Conservation (phyloP, 2,888 invertebrate genomes). For the Philaethria dido region DNA sequence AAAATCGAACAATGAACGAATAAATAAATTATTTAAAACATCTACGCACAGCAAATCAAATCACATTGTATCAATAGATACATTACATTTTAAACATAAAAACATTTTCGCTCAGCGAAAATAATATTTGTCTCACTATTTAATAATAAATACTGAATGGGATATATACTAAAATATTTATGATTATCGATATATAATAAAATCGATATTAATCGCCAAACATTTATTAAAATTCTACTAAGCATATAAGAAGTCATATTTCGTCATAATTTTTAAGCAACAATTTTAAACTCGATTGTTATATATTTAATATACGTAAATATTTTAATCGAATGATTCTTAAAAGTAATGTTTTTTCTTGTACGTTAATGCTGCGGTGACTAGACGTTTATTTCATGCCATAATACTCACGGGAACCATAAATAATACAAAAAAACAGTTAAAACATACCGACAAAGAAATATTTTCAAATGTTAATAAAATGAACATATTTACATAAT, state of each 20-base stretch:
- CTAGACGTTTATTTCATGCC: conserved; percentile 63
- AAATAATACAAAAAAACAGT: conserved; percentile 1
- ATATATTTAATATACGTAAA: neutral
- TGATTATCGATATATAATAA: conserved; percentile 3
- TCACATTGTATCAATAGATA: conserved; percentile 75
- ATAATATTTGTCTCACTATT: conserved; percentile 61
- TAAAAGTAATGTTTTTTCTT: conserved; percentile 24
- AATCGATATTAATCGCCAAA: conserved; percentile 17
- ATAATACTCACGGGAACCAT: conserved; percentile 32
- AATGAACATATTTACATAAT: conserved; percentile 18
- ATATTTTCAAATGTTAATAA: conserved; percentile 4
- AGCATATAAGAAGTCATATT: conserved; percentile 7
- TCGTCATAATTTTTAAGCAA: conserved; percentile 11
- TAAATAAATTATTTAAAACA: conserved; percentile 29
- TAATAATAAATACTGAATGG: conserved; percentile 54
- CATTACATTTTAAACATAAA: conserved; percentile 55
- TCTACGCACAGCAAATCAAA: conserved; percentile 75
- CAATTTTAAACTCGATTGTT: neutral
- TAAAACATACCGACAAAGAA: conserved; percentile 8
- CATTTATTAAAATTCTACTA: conserved; percentile 3
- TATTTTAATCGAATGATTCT: conserved; percentile 14
- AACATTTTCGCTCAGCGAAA: conserved; percentile 72
- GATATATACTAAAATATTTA: conserved; percentile 42
- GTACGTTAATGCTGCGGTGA: conserved; percentile 68
- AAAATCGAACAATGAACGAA: neutral